Evolutionary conservation across 2,888 invertebrate species (phyloP).

Genomic region (Eupeodes latifasciatus): DNA sequence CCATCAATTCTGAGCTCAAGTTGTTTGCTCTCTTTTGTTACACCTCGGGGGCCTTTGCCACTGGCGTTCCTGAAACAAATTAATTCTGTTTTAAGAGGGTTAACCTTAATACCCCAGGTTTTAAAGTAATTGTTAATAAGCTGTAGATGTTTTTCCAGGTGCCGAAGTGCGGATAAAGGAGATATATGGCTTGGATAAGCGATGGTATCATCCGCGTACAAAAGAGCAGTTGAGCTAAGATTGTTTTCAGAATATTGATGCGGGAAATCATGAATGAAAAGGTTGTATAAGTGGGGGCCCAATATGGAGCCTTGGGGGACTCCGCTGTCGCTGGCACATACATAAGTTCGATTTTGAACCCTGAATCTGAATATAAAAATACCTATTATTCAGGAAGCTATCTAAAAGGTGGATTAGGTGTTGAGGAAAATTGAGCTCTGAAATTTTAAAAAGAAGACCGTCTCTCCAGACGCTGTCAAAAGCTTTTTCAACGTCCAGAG

Average conservation of each 20-base stretch:
- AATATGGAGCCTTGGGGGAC: slow-evolving; percentile 47
- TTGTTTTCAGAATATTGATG: too few relatives aligned
- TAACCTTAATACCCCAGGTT: slow-evolving; percentile 51
- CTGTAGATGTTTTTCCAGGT: slow-evolving; percentile 4
- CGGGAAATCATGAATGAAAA: slow-evolving; percentile 58
- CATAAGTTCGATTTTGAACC: neutral
- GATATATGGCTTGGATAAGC: slow-evolving; percentile 32
- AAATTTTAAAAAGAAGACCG: neutral
- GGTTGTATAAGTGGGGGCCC: slow-evolving; percentile 34
- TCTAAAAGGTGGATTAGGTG: neutral
- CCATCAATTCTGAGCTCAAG: too few relatives aligned
- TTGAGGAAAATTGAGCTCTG: neutral
- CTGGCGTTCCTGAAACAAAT: slow-evolving; percentile 56
- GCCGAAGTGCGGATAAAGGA: neutral
- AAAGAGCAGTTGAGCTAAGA: too few relatives aligned
- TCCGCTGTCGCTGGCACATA: slow-evolving; percentile 15
- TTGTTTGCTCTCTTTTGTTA: slow-evolving; percentile 46
- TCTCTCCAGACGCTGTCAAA: neutral
- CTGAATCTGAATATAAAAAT: slow-evolving; percentile 28
- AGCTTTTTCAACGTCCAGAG: neutral
- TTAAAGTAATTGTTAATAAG: slow-evolving; percentile 37
- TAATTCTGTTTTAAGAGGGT: slow-evolving; percentile 24
- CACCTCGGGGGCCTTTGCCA: slow-evolving; percentile 23
- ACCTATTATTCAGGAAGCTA: slow-evolving; percentile 40
- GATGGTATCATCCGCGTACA: slow-evolving; percentile 59